Conservation (phyloP, 2,113 vertebrate species). For the Ceuthmochares aereus region DNA sequence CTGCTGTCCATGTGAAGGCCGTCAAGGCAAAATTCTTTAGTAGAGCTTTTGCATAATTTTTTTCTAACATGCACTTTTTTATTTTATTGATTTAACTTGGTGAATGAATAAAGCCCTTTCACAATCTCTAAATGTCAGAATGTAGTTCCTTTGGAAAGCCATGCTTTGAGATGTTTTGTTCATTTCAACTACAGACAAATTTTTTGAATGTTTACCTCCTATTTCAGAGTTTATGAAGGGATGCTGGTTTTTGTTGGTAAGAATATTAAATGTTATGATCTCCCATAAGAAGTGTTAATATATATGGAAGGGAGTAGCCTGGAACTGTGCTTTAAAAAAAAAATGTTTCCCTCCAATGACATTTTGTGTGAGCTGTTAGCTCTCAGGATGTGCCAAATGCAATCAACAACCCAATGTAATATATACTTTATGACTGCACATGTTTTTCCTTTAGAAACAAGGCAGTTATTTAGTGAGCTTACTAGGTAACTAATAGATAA, state of each 20-base stretch:
- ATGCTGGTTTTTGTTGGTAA: neutral
- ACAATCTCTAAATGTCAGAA: neutral
- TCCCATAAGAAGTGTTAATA: neutral
- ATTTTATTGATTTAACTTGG: neutral
- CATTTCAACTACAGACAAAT: neutral
- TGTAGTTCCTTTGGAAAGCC: neutral
- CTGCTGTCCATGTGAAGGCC: neutral
- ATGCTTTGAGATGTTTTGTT: neutral
- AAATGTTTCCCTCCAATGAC: neutral
- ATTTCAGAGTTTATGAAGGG: neutral
- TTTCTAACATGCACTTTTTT: neutral
- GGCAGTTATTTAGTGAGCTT: neutral
- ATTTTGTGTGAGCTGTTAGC: neutral
- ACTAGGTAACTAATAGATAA: neutral
- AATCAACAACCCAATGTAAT: neutral
- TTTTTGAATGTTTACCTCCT: neutral
- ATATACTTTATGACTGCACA: neutral
- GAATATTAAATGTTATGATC: neutral
- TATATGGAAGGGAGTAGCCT: neutral
- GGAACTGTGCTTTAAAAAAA: neutral
- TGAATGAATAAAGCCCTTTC: too few relatives aligned
- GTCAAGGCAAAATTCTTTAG: neutral
- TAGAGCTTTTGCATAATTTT: neutral
- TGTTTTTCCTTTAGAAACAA: neutral
- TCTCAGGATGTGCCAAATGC: neutral